Evolutionary conservation across 1,140 invertebrate genomes (phyloP).

Genomic region (Papilio glaucus): DNA sequence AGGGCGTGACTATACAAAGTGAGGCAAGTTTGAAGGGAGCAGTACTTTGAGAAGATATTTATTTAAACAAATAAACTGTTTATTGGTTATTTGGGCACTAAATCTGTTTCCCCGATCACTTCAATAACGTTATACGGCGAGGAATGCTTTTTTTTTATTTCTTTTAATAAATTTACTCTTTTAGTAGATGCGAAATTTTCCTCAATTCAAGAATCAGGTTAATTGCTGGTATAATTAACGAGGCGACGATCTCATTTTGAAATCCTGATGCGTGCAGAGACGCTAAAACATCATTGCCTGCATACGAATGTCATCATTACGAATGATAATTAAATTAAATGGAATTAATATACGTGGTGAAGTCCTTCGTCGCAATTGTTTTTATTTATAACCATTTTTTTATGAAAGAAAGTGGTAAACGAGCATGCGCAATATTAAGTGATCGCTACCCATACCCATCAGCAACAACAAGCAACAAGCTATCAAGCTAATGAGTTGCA

Average conservation of each 20-base stretch:
- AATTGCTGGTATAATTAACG: neutral
- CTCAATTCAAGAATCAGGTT: neutral
- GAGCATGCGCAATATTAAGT: no score
- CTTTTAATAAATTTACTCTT: neutral
- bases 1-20: no score
- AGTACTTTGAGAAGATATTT: no score
- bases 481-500: no score
- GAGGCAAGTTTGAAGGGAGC: no score
- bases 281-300: neutral
- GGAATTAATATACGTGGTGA: neutral
- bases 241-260: neutral
- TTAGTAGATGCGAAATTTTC: neutral
- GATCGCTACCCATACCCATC: no score
- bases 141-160: neutral
- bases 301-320: neutral
- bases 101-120: no score
- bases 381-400: neutral
- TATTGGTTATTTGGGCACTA: no score
- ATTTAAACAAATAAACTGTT: no score
- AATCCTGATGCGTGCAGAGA: neutral
- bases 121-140: neutral
- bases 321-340: slow-evolving; percentile 1
- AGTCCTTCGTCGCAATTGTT: neutral
- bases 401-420: no score
- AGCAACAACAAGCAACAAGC: no score